A percentile compares a stretch with the other conserved stretches of the same genome.
phyloP scores from a whole-genome alignment of 2,888 invertebrate species.

The Diaphora mendica region DNA sequence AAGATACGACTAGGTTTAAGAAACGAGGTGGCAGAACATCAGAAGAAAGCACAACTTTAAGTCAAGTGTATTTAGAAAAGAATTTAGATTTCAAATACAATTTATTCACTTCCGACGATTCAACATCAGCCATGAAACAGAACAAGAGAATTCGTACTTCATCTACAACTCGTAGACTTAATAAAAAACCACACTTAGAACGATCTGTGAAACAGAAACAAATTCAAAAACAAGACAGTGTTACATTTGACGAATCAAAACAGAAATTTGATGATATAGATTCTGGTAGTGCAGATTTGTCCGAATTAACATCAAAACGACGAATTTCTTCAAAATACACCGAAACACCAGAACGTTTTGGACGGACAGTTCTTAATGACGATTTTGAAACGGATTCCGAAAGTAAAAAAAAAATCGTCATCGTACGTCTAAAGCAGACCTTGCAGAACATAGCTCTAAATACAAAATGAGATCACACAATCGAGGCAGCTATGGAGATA shows the following conservation, averaged over 20 bases:
- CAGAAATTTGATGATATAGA: neutral
- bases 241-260: neutral
- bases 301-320: neutral
- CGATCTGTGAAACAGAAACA: neutral
- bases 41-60: neutral
- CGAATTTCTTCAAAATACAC: neutral
- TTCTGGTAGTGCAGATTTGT: neutral
- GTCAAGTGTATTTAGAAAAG: constrained; percentile 22
- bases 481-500: neutral
- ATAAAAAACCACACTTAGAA: too few relatives aligned
- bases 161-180: neutral
- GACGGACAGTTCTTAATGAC: neutral
- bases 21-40: neutral
- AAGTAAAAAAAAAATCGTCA: neutral
- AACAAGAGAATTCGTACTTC: neutral
- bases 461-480: neutral
- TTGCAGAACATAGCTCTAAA: neutral
- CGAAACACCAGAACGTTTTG: neutral
- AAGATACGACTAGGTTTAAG: neutral
- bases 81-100: constrained; percentile 19
- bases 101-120: constrained; percentile 2
- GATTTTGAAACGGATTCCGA: neutral
- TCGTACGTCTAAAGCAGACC: too few relatives aligned
- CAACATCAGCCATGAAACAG: neutral
- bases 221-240: neutral